Conservation (phyloP, 2,797 vertebrate genomes). For the Neosilurus mollespiculum region DNA sequence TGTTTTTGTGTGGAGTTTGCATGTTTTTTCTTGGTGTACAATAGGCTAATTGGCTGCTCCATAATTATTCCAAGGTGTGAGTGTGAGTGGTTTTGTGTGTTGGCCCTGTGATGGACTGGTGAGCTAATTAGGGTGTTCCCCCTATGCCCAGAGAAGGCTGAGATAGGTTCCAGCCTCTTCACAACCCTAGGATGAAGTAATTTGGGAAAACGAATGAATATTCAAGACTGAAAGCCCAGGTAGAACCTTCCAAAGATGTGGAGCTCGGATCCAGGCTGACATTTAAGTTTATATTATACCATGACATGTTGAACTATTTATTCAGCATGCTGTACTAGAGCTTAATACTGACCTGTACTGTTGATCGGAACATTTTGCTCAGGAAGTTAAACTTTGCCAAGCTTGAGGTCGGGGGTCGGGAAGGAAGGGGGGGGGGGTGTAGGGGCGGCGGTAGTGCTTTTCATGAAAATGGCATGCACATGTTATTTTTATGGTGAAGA, state of each 20-base stretch:
- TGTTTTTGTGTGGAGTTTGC: too few species aligned
- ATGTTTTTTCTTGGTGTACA: too few species aligned
- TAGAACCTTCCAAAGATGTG: constrained; percentile 7
- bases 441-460: constrained; percentile 34
- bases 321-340: not conserved
- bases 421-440: constrained; percentile 4
- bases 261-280: not conserved
- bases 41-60: too few species aligned
- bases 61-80: too few species aligned
- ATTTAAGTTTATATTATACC: constrained; percentile 10
- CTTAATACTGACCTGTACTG: not conserved
- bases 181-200: too few species aligned
- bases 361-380: constrained; percentile 33
- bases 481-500: constrained; percentile 25
- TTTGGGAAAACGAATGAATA: too few species aligned
- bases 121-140: too few species aligned
- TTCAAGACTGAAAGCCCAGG: not conserved
- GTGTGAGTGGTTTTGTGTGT: too few species aligned
- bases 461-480: constrained; percentile 38
- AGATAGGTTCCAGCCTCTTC: too few species aligned
- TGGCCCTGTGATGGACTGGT: too few species aligned
- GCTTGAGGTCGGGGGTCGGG: constrained; percentile 37
- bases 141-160: too few species aligned
- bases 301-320: not conserved
- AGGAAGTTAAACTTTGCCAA: constrained; percentile 44